These are phyloP conservation scores for Kradibia gibbosae DNA, from an alignment of 1,140 invertebrate genomes.

Conservation along the genomic window DNA sequence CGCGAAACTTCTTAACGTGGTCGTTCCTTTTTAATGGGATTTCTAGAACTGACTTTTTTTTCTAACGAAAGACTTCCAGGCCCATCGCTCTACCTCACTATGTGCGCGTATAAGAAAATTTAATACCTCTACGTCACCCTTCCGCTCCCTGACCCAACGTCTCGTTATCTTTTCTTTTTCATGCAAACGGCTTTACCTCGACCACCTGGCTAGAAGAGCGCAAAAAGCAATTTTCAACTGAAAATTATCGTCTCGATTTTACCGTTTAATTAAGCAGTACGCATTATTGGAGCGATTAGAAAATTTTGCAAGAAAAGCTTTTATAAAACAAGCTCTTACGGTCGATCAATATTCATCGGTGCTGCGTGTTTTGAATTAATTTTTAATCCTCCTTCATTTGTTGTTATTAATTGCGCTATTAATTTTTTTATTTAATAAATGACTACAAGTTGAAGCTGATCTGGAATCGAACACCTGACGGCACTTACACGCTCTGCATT, in stretches of 20 bases:
- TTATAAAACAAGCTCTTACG: no score
- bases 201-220: no score
- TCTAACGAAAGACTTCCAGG: background rate
- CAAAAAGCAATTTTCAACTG: no score
- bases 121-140: no score
- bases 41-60: background rate
- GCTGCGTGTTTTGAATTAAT: background rate
- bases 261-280: no score
- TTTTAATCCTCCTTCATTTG: background rate
- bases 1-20: background rate
- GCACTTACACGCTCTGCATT: background rate
- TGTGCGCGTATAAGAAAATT: no score
- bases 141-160: no score
- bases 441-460: background rate
- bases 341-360: background rate
- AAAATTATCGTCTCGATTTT: no score
- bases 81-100: no score
- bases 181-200: no score
- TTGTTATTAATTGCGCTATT: background rate
- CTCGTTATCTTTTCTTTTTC: no score
- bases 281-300: no score
- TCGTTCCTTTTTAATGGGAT: background rate
- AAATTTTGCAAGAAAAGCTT: background rate
- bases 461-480: background rate
- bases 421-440: background rate